These are phyloP conservation scores for Potamarius usumacintae DNA, from an alignment of 2,113 vertebrate species.

Conservation along the genomic window DNA sequence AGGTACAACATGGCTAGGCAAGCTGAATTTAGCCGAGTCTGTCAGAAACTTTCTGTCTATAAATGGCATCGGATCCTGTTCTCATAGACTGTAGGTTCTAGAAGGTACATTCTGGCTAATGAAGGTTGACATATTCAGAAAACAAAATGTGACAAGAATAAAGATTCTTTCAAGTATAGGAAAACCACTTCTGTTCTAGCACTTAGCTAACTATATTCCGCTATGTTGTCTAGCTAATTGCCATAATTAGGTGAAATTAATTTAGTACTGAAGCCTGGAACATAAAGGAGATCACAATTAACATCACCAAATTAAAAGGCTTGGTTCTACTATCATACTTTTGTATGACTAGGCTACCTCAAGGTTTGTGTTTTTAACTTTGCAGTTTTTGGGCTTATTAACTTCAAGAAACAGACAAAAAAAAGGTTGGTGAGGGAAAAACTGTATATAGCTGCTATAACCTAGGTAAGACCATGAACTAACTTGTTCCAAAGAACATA, in stretches of 20 bases:
- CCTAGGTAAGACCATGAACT: neutral
- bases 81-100: neutral
- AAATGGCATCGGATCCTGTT: neutral
- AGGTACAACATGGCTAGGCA: constrained; percentile 22
- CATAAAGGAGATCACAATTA: neutral
- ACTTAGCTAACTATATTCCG: neutral
- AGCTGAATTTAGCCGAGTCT: constrained; percentile 24
- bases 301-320: neutral
- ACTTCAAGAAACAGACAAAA: neutral
- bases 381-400: neutral
- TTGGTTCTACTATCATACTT: neutral
- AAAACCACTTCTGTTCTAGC: neutral
- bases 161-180: neutral
- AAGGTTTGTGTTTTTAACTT: neutral
- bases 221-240: neutral
- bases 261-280: neutral
- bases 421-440: neutral
- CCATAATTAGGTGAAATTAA: neutral
- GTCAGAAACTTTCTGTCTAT: neutral
- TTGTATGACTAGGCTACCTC: too few species aligned
- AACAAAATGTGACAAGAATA: neutral
- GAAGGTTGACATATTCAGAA: too few species aligned
- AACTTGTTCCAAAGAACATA: neutral
- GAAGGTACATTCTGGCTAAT: neutral
- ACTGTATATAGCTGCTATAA: neutral